Evolutionary conservation across 2,797 vertebrate genomes (phyloP).

Genomic region (Ficedula albicollis): DNA sequence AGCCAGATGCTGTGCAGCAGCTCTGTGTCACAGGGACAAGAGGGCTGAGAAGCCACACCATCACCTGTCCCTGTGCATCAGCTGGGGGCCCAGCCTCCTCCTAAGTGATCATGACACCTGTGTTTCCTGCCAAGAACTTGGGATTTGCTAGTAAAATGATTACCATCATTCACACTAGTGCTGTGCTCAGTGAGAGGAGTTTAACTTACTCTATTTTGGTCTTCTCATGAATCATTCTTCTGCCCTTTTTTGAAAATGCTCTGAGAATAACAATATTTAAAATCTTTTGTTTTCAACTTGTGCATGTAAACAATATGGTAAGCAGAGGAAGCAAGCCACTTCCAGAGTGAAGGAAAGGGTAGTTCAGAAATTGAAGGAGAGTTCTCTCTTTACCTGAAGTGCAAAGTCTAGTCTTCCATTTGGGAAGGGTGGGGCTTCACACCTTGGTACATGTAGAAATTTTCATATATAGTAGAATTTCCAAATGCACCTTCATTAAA

Average conservation of each 20-base stretch:
- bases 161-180: not conserved
- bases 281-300: not conserved
- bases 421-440: not conserved
- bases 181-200: not conserved
- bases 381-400: not conserved
- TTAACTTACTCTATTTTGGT: not conserved
- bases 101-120: not conserved
- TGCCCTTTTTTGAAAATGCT: not conserved
- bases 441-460: not conserved
- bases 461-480: not conserved
- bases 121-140: not conserved
- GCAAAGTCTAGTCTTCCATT: not conserved
- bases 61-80: fast-evolving
- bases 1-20: not conserved
- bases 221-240: not conserved
- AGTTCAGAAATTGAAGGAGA: not conserved
- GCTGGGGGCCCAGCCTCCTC: not conserved
- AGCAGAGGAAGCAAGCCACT: not conserved
- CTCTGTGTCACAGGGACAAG: fast-evolving
- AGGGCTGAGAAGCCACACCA: not conserved
- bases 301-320: not conserved
- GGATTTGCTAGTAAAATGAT: not conserved
- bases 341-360: not conserved
- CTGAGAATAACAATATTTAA: not conserved
- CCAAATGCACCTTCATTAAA: constrained; percentile 37